Evolutionary conservation across 2,888 invertebrate species (phyloP), one percentile per base, ranked within the genome.

Genomic region (Xestia c-nigrum): DNA sequence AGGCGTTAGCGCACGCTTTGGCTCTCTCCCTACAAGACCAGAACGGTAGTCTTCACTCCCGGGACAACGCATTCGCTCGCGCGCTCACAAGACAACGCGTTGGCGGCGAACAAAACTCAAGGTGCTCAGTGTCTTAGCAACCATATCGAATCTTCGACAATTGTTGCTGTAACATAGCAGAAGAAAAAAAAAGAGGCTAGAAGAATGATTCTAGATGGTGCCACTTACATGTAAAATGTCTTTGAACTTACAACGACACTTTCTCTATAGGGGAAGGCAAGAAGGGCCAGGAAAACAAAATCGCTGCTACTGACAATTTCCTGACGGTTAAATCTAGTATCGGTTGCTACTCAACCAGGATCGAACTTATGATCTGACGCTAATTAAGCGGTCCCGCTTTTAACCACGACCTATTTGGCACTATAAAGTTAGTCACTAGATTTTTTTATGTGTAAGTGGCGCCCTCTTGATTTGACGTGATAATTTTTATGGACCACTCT

Each of bases 1-100:
- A 99, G 94, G 99, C 99, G 0, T 94, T 99, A 72, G 99, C 99
- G 0, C 97, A 97, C 88, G 99, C 99, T 0, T 94, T 99, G 40
- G 98, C 98, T 6, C 94, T 98, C 21, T 99, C 99, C 0, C 95
- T 98, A 93, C 97, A 97, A 92, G 97, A 97, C 61, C 91, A 94
- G 52, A 87, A 82, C 64, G 80, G 89, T 3, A 90, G 86, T 38
- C 88, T 94, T 57, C 95, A 94, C 72, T 92, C 94, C 40, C 87
- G 96, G 5, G 97, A 97, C 89, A 91, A 92, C 3, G 93, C 93
- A n/a, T 91, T 97, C 57, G 97, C 97, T 0, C 94, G 97, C 72
- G 97, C 97, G 5, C 95, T 97, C 75, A 71, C 90, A 0, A 85
- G 95, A 0, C 94, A 93, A 65, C 88, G 96, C 9, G 96, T 95